phyloP scores from a whole-genome alignment of 2,888 invertebrate genomes.

The Dusona sp. region DNA sequence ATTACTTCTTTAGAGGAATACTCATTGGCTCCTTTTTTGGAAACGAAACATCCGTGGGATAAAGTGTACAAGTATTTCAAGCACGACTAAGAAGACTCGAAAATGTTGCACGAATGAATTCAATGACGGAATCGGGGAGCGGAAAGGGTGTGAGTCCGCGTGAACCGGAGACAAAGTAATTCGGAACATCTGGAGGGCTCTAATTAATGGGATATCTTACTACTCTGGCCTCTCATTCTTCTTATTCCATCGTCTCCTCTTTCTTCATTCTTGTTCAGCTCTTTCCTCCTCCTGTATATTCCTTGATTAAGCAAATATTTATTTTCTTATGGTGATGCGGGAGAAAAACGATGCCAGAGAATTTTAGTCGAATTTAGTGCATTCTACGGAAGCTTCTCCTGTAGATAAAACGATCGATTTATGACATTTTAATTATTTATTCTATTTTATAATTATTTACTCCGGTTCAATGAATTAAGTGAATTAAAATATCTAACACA shows the following conservation, averaged over 20 bases:
- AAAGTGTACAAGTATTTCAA: neutral
- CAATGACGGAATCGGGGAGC: constrained; percentile 43
- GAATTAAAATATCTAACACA: neutral
- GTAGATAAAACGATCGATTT: neutral
- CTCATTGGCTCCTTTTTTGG: neutral
- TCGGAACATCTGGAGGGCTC: constrained; percentile 82
- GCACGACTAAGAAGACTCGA: constrained; percentile 20
- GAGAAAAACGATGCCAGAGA: constrained; percentile 2
- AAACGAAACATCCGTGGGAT: neutral
- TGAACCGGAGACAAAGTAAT: constrained; percentile 79
- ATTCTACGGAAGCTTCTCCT: neutral
- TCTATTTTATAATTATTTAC: neutral
- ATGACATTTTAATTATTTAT: neutral
- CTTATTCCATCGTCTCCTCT: constrained; percentile 53
- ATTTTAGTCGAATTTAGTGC: constrained; percentile 19
- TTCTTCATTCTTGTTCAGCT: constrained; percentile 66
- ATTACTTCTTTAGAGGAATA: neutral
- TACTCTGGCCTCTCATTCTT: constrained; percentile 72
- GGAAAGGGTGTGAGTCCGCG: constrained; percentile 56
- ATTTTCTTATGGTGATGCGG: constrained; percentile 69
- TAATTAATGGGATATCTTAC: constrained; percentile 82
- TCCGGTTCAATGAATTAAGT: neutral
- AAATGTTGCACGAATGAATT: constrained; percentile 61
- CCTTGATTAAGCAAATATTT: constrained; percentile 80
- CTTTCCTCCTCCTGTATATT: constrained; percentile 71